These are phyloP conservation scores for Cydia fagiglandana DNA, from an alignment of 1,140 invertebrate genomes.

Conservation along the genomic window DNA sequence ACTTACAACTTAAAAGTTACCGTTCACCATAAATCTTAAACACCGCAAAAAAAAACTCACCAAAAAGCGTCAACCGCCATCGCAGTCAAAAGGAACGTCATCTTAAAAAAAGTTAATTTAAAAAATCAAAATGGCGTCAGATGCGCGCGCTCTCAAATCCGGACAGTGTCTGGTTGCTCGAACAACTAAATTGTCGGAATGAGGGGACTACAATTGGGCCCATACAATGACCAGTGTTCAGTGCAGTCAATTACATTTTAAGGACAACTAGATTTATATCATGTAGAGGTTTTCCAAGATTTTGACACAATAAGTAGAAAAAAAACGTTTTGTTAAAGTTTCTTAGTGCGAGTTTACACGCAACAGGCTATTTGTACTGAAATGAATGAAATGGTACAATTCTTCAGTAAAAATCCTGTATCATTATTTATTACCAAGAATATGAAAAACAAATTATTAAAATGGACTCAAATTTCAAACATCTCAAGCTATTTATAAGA, in stretches of 20 bases:
- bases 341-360: background rate
- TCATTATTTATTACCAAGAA: no score
- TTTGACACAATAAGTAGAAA: background rate
- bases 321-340: background rate
- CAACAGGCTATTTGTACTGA: no score
- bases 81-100: constrained; percentile 40
- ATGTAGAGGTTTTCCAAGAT: background rate
- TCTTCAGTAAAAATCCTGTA: no score
- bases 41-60: constrained; percentile 42
- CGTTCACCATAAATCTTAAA: no score
- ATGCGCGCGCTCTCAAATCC: constrained; percentile 49
- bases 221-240: constrained; percentile 48
- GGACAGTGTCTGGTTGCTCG: constrained; percentile 53
- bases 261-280: background rate
- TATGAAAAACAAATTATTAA: no score
- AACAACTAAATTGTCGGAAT: constrained; percentile 45
- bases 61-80: constrained; percentile 52
- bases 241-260: constrained; percentile 25
- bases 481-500: no score
- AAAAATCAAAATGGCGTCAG: constrained; percentile 39
- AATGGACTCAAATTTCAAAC: no score
- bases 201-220: constrained; percentile 62
- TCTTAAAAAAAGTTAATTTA: constrained; percentile 32
- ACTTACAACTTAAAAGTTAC: no score
- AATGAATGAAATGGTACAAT: no score